phyloP scores from a whole-genome alignment of 2,113 vertebrate genomes.

The Empidonax traillii region DNA sequence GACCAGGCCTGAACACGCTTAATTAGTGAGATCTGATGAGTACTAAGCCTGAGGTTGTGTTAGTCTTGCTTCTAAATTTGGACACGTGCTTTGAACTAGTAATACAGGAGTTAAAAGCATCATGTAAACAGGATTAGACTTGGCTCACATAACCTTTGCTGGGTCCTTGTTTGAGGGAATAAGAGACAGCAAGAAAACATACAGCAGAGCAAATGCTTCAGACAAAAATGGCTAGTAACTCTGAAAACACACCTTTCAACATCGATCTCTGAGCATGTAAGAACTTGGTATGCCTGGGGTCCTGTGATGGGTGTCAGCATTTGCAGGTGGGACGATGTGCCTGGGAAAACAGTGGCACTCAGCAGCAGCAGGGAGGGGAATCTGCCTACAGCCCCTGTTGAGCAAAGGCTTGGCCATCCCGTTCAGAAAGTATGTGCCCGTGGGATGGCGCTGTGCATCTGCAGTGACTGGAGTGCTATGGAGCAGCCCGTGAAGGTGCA shows the following conservation, averaged over 20 bases:
- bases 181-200: background rate
- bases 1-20: constrained; percentile 57
- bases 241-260: background rate
- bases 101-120: constrained; percentile 38
- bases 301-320: accelerated
- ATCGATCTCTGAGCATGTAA: background rate
- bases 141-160: constrained; percentile 1
- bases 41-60: constrained; percentile 26
- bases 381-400: accelerated
- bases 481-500: background rate
- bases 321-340: background rate
- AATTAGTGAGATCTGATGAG: constrained; percentile 36
- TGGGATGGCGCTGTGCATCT: accelerated
- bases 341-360: background rate
- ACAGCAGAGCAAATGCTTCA: background rate
- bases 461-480: background rate
- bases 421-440: accelerated
- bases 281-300: background rate
- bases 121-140: constrained; percentile 44
- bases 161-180: background rate
- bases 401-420: background rate
- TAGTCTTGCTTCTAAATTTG: constrained; percentile 49
- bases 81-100: constrained; percentile 44
- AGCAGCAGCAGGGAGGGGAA: accelerated
- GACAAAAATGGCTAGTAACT: background rate